Percentiles rank a stretch among this genome's conserved stretches.
These are phyloP conservation scores for Urosaurus nigricauda DNA, from an alignment of 2,797 vertebrate genomes.

Conservation along the genomic window DNA sequence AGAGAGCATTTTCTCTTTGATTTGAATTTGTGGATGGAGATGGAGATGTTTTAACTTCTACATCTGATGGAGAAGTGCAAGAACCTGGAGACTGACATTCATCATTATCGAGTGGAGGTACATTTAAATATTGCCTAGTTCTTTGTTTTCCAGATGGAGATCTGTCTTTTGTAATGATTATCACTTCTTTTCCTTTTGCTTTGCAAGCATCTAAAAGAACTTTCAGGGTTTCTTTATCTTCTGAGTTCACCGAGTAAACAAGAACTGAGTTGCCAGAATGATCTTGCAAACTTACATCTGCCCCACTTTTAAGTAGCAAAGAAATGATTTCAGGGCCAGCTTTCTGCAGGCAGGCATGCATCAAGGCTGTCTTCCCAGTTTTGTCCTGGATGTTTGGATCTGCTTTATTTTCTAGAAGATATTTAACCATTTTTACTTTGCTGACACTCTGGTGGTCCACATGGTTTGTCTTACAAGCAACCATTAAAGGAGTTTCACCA, in stretches of 20 bases:
- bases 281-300: constrained; percentile 90
- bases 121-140: constrained; percentile 88
- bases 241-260: constrained; percentile 86
- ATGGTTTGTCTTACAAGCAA: constrained; percentile 89
- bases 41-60: constrained; percentile 79
- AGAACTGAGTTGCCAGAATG: constrained; percentile 86
- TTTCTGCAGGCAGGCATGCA: constrained; percentile 89
- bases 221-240: constrained; percentile 85
- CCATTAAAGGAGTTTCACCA: constrained; percentile 92
- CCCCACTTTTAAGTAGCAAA: constrained; percentile 84
- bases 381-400: constrained; percentile 96
- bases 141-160: constrained; percentile 84
- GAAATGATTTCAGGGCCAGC: constrained; percentile 86
- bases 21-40: constrained; percentile 67
- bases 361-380: constrained; percentile 89
- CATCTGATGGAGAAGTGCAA: constrained; percentile 80
- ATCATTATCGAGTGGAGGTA: constrained; percentile 84
- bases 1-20: constrained; percentile 72
- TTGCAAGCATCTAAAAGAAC: constrained; percentile 85
- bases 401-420: constrained; percentile 91
- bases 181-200: constrained; percentile 91
- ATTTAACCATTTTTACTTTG: constrained; percentile 90
- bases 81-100: constrained; percentile 71
- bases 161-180: constrained; percentile 90
- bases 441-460: constrained; percentile 87